Evolutionary conservation across 2,888 invertebrate genomes (phyloP), one percentile per base, ranked within the genome.

Genomic region (Iselma pallidipennis): DNA sequence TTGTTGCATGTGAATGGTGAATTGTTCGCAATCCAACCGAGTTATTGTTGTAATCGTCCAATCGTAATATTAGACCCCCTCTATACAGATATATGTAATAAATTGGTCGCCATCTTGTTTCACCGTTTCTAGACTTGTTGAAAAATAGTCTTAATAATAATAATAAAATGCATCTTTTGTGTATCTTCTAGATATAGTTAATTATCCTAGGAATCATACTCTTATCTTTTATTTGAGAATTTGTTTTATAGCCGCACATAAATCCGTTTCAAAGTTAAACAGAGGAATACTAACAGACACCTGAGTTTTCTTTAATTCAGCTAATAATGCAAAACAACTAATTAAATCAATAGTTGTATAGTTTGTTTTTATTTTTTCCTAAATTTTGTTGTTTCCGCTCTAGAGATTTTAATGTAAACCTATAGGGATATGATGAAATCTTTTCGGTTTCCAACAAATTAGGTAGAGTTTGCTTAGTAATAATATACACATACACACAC

Each of bases 391-490:
- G n/a, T n/a, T n/a, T n/a, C n/a, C n/a, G n/a, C n/a, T n/a, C n/a
- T n/a, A n/a, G n/a, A n/a, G n/a, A n/a, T n/a, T n/a, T n/a, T n/a
- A n/a, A n/a, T n/a, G 16, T 37, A 37, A 37, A 37, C 37, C 37
- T n/a, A 16, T 37, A 37, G 14, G 31, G 31, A 31, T 31, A n/a
- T 31, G 12, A n/a, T 33, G 16, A 37, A 7, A 37, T 7, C 16
- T 37, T 9, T 37, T 1, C 37, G 1, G 16, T 37, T 16, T 2
- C 16, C n/a, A n/a, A 52, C 56, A 55, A 60, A 63, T 63, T 63
- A 54, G 52, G 56, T 52, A 48, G 42, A 59, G 60, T 64, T 64
- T 64, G 57, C 58, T 64, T 64, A 64, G 60, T 60, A 64, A 64
- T 64, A 64, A 60, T 55, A 19, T 2, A 19, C 7, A 42, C 2